Conservation (phyloP, 2,113 vertebrate genomes). For the Grantiella picta region DNA sequence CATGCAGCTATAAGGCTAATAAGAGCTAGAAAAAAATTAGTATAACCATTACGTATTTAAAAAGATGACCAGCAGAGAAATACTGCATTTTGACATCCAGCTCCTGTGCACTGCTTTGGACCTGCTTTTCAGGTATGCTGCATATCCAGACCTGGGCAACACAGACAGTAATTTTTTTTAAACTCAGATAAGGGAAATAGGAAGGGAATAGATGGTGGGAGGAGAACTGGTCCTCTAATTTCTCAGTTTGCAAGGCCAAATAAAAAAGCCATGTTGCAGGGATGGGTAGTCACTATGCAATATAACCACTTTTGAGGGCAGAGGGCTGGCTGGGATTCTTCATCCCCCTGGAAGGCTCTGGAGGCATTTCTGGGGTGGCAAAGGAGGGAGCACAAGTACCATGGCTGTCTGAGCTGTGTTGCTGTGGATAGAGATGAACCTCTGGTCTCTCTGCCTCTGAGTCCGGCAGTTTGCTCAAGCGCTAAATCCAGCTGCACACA, state of each 20-base stretch:
- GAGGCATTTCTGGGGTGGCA: neutral
- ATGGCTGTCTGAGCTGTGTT: accelerated
- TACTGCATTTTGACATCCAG: neutral
- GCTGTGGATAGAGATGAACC: neutral
- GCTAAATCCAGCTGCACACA: neutral
- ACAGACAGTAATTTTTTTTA: accelerated
- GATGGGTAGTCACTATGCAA: accelerated
- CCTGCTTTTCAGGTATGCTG: neutral
- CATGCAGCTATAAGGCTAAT: neutral
- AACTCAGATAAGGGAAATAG: neutral
- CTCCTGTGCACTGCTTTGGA: neutral
- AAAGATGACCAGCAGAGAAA: neutral
- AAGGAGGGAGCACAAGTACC: neutral
- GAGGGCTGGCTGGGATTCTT: neutral
- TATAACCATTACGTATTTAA: neutral
- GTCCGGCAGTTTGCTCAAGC: neutral
- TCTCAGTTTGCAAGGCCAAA: neutral
- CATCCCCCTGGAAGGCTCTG: neutral
- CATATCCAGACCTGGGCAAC: neutral
- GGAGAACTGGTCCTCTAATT: neutral
- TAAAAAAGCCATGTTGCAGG: neutral
- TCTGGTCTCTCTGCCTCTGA: neutral
- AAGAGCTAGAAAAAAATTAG: neutral
- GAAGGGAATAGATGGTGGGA: neutral
- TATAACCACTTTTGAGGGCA: accelerated